Evolutionary conservation across 2,113 vertebrate genomes (phyloP).

Genomic region (Pholis gunnellus): DNA sequence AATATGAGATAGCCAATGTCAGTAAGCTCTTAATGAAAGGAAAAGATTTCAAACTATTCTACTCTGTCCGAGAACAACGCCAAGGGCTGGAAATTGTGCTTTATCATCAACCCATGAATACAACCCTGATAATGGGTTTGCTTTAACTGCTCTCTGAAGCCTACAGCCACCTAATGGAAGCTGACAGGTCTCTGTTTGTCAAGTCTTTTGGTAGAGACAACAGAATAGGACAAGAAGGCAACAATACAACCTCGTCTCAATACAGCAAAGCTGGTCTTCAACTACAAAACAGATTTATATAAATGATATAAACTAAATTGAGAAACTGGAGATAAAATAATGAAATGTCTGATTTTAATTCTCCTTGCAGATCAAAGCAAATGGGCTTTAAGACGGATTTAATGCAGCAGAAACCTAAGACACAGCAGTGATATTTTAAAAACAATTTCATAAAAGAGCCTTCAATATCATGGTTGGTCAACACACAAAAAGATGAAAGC

Average conservation of each 20-base stretch:
- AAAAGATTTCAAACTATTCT: background rate
- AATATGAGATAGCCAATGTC: slow-evolving; percentile 42
- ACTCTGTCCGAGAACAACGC: background rate
- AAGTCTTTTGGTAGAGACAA: background rate
- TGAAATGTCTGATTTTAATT: background rate
- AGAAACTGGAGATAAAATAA: background rate
- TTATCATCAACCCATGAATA: background rate
- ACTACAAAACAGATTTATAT: background rate
- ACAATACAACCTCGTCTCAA: background rate
- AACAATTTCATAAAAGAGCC: background rate
- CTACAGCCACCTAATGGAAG: background rate
- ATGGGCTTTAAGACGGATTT: background rate
- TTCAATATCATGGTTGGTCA: background rate
- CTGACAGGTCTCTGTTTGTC: background rate
- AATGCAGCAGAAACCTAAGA: background rate
- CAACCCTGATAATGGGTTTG: background rate
- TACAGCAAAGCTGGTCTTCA: background rate
- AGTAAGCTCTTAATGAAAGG: slow-evolving; percentile 12
- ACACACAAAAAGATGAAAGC: background rate
- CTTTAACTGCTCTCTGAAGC: background rate
- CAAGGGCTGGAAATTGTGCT: background rate
- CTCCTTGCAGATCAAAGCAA: background rate
- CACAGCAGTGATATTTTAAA: background rate
- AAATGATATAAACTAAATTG: background rate
- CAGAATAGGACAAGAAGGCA: background rate